A percentile compares a stretch with the other conserved stretches of the same genome.
Evolutionary conservation across 2,888 invertebrate species (phyloP).

Genomic region (Ariolimax columbianus): DNA sequence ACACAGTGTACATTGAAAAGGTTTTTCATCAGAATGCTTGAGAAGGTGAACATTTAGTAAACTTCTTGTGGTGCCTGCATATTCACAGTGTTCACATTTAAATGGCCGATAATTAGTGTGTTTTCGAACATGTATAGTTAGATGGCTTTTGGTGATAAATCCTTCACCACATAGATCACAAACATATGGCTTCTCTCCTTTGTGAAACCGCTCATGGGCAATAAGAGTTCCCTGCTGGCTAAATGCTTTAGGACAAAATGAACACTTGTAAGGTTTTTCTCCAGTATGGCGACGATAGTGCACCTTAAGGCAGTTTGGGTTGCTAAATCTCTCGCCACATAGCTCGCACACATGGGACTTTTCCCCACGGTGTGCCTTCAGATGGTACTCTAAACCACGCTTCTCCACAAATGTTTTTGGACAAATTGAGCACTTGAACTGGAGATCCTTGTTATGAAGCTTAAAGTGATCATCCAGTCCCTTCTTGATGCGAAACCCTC

Average conservation of each 20-base stretch:
- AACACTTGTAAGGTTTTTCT: slow-evolving; percentile 52
- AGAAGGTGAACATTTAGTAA: slow-evolving; percentile 44
- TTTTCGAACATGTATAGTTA: slow-evolving; percentile 50
- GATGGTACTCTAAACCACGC: slow-evolving; percentile 42
- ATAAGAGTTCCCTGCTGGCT: slow-evolving; percentile 46
- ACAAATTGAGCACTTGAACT: slow-evolving; percentile 43
- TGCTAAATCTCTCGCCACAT: slow-evolving; percentile 50
- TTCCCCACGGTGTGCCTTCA: slow-evolving; percentile 51
- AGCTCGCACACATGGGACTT: slow-evolving; percentile 49
- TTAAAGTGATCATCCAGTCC: slow-evolving; percentile 49
- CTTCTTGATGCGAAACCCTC: slow-evolving; percentile 45
- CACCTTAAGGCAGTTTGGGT: slow-evolving; percentile 51
- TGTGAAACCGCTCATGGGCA: slow-evolving; percentile 44
- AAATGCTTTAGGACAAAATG: slow-evolving; percentile 49
- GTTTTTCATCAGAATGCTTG: slow-evolving; percentile 43
- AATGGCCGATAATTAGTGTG: slow-evolving; percentile 51
- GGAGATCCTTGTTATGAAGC: slow-evolving; percentile 47
- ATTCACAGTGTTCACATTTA: slow-evolving; percentile 52
- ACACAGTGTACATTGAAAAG: slow-evolving; percentile 45
- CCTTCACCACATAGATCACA: slow-evolving; percentile 52
- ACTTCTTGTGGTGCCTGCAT: slow-evolving; percentile 44
- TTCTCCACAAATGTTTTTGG: slow-evolving; percentile 51
- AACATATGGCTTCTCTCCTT: slow-evolving; percentile 51
- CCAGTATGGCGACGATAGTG: slow-evolving; percentile 53
- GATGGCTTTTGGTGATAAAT: slow-evolving; percentile 48